Conservation (phyloP, 2,113 vertebrate genomes). For the Xiphophorus hellerii region DNA sequence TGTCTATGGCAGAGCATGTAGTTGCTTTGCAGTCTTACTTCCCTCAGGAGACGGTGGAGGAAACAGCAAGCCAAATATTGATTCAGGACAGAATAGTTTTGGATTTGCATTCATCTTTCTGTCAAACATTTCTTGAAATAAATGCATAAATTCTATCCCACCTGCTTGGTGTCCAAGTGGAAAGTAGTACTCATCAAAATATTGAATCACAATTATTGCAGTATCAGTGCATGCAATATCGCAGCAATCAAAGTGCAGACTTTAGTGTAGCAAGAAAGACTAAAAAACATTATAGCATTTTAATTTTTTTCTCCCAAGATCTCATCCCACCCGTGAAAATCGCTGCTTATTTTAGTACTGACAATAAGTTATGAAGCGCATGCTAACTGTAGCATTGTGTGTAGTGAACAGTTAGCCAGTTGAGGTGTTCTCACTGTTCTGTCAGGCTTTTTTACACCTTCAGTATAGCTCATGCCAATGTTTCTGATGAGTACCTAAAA, state of each 20-base stretch:
- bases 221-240: background rate
- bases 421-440: too few relatives aligned
- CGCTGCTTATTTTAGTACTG: too few relatives aligned
- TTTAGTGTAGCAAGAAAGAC: too few relatives aligned
- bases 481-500: background rate
- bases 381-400: too few relatives aligned
- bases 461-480: too few relatives aligned
- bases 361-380: too few relatives aligned
- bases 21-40: conserved; percentile 11
- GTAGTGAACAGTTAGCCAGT: too few relatives aligned
- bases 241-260: background rate
- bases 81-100: background rate
- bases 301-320: background rate
- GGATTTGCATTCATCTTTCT: background rate
- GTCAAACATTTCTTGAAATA: background rate
- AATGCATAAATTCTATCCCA: background rate
- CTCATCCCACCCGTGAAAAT: background rate
- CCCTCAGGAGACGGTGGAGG: background rate
- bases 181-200: background rate
- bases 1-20: background rate
- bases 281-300: background rate
- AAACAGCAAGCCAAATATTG: conserved; percentile 1
- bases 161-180: background rate
- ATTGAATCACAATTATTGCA: background rate
- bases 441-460: too few relatives aligned